Evolutionary conservation across 1,140 invertebrate species (phyloP), one percentile per base, ranked within the genome.

Genomic region (Cydia pomonella): DNA sequence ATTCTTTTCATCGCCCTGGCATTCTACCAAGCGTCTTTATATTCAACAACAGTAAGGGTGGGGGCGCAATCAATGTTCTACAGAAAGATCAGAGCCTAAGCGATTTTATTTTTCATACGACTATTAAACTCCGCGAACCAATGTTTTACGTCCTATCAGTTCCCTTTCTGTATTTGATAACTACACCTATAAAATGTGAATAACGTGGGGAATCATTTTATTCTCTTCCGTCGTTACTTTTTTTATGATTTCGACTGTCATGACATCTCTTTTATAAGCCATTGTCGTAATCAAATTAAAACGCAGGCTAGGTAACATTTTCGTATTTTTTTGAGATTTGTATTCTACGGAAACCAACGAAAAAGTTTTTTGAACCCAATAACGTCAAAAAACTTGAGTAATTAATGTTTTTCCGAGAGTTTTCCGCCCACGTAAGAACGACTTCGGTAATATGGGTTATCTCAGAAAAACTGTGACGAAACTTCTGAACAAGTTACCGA

Each of bases 11-110:
- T 82, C 84, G 76, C 72, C 75, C 83, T 90, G 86, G 88, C 87
- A 87, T 90, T 87, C 84, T 90, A 90, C 87, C 89, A 91, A 91
- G 81, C 80, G 83, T 82, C 82, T 90, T 89, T 89, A 90, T 91
- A 89, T 89, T 86, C 82, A 86, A 88, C 82, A 86, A 90, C 85
- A 89, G n/a, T n/a, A n/a, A n/a, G 79, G 81, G 85, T 84, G 81
- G 83, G 81, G 80, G 80, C 81, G 82, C 87, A 89, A 90, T 90
- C 84, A 89, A 90, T 88, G 87, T 83, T 86, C 79, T 77, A 82
- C 83, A 84, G 83, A 85, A 84, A 84, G 78, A 89, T 86, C 80
- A 80, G 75, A 76, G 80, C 79, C 84, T 87, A 82, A 82, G 77
- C 80, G 77, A 73, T 77, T 86, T 86, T 82, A 84, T 88, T 87